Evolutionary conservation across 1,140 invertebrate genomes (phyloP).

Genomic region (Diorhabda carinulata): DNA sequence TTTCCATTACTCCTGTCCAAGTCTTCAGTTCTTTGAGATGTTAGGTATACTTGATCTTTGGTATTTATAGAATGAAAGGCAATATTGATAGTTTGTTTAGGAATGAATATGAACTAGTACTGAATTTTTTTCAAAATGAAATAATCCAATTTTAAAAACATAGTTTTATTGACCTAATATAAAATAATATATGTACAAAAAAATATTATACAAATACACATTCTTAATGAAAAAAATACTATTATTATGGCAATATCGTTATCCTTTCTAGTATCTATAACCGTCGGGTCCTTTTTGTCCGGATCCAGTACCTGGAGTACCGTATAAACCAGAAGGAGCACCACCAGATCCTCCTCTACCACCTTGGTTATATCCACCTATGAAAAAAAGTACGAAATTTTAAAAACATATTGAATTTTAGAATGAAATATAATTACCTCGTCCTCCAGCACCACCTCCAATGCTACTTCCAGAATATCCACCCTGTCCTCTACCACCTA

Average conservation of each 20-base stretch:
- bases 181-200: slow-evolving; percentile 6
- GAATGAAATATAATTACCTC: neutral
- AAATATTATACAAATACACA: neutral
- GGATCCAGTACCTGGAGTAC: slow-evolving; percentile 24
- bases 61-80: too few relatives aligned
- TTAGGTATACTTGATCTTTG: too few relatives aligned
- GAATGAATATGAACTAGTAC: neutral
- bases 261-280: slow-evolving; percentile 26
- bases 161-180: slow-evolving; percentile 5
- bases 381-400: neutral
- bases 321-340: slow-evolving; percentile 19
- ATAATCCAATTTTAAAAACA: slow-evolving; percentile 1
- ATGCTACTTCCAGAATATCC: neutral
- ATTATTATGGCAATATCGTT: slow-evolving; percentile 7
- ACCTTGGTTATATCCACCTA: neutral
- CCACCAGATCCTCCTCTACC: slow-evolving; percentile 1
- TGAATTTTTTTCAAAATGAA: neutral
- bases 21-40: too few relatives aligned
- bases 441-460: too few relatives aligned
- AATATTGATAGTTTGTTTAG: neutral
- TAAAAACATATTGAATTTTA: too few relatives aligned
- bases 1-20: too few relatives aligned
- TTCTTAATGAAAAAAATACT: neutral
- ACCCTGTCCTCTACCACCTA: neutral
- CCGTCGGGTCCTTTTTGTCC: slow-evolving; percentile 18